These are phyloP conservation scores for Drosophila parvula DNA, from an alignment of 1,140 invertebrate species.

Conservation along the genomic window DNA sequence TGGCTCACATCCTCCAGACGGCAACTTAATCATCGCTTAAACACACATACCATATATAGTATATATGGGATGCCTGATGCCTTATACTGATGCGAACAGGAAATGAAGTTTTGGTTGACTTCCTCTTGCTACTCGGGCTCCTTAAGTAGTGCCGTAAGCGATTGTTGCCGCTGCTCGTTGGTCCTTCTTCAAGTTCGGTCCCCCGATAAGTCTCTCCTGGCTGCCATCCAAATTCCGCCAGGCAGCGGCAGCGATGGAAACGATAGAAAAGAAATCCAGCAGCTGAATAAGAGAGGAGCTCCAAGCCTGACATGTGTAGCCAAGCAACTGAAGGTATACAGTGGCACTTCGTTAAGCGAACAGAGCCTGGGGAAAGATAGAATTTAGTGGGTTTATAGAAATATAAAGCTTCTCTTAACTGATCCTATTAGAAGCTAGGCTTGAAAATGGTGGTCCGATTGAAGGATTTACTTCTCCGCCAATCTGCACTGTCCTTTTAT, in stretches of 20 bases:
- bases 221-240: constrained; percentile 36
- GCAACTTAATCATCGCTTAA: constrained; percentile 43
- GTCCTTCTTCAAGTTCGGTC: not conserved
- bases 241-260: not conserved
- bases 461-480: no score
- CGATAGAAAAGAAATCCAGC: constrained; percentile 25
- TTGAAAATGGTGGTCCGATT: no score
- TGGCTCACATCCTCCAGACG: constrained; percentile 8
- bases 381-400: not conserved
- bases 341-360: not conserved
- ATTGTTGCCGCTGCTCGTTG: constrained; percentile 25
- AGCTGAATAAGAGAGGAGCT: not conserved
- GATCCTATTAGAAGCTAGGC: not conserved
- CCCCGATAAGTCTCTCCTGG: constrained; percentile 44
- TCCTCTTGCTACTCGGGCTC: constrained; percentile 14
- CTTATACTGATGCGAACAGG: constrained; percentile 37
- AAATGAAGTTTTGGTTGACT: constrained; percentile 49
- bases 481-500: constrained; percentile 6
- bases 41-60: constrained; percentile 1
- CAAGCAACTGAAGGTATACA: constrained; percentile 9
- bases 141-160: constrained; percentile 36
- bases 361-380: not conserved
- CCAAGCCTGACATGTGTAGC: constrained; percentile 43
- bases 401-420: no score
- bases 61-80: not conserved